These are phyloP conservation scores for Drosophila guanche DNA, from an alignment of 1,140 invertebrate genomes.

Conservation along the genomic window DNA sequence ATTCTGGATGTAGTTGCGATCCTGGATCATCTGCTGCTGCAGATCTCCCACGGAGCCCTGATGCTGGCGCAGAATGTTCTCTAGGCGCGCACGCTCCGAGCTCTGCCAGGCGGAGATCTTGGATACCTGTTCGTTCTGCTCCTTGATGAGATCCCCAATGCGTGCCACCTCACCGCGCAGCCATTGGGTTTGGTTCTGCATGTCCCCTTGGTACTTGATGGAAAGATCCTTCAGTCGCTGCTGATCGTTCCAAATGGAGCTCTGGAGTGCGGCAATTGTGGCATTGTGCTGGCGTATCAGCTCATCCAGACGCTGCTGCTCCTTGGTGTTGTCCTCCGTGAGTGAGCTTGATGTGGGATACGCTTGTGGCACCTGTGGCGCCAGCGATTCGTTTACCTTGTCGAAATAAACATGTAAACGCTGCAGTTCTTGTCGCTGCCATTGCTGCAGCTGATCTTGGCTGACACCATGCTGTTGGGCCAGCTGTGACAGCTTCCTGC, in stretches of 20 bases:
- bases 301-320: constrained; percentile 68
- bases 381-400: constrained; percentile 65
- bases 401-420: constrained; percentile 64
- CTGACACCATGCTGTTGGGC: constrained; percentile 59
- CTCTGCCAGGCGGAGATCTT: constrained; percentile 73
- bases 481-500: constrained; percentile 45
- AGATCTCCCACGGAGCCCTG: constrained; percentile 70
- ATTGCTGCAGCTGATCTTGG: constrained; percentile 61
- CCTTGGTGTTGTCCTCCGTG: constrained; percentile 52
- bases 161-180: constrained; percentile 70
- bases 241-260: constrained; percentile 67
- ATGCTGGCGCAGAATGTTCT: constrained; percentile 66
- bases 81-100: constrained; percentile 70
- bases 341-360: constrained; percentile 39
- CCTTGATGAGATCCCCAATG: constrained; percentile 67
- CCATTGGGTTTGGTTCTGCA: constrained; percentile 78
- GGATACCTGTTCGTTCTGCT: constrained; percentile 73
- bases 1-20: constrained; percentile 69
- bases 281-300: constrained; percentile 75
- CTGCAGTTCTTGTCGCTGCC: constrained; percentile 70
- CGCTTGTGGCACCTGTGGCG: constrained; percentile 14
- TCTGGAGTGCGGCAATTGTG: constrained; percentile 68
- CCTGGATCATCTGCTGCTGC: constrained; percentile 65
- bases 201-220: constrained; percentile 73
- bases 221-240: constrained; percentile 71